Percentiles rank a stretch among this genome's conserved stretches.
These are phyloP conservation scores for Drosophila sp. DNA, from an alignment of 1,140 invertebrate genomes.

Conservation along the genomic window DNA sequence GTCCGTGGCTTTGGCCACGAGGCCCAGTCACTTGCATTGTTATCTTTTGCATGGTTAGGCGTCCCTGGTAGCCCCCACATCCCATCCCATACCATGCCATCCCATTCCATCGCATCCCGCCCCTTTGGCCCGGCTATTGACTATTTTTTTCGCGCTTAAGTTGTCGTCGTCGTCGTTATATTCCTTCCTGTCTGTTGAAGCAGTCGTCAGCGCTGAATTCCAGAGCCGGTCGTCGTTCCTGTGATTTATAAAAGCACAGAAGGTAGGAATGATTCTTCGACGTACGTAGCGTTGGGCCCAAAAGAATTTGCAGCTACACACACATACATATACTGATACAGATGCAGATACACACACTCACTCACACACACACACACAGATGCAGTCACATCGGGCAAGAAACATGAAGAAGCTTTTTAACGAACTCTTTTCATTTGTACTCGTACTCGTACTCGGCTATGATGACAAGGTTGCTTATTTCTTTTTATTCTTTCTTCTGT, in stretches of 20 bases:
- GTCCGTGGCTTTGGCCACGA: conserved; percentile 44
- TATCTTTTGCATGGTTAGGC: conserved; percentile 55
- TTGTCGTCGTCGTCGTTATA: conserved; percentile 76
- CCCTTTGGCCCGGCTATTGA: conserved; percentile 55
- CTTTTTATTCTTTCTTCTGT: conserved; percentile 32
- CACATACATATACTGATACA: conserved; percentile 16
- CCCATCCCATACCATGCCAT: too few species aligned
- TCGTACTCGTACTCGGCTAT: conserved; percentile 59
- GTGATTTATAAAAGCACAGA: conserved; percentile 80
- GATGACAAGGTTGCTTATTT: conserved; percentile 69
- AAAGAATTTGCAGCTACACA: conserved; percentile 76
- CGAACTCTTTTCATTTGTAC: conserved; percentile 83
- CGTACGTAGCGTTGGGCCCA: conserved; percentile 56
- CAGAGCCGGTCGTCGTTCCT: conserved; percentile 68
- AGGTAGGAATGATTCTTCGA: conserved; percentile 78
- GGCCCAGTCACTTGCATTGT: conserved; percentile 64
- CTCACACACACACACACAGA: conserved; percentile 12
- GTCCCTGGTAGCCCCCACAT: not conserved
- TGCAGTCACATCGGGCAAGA: conserved; percentile 43
- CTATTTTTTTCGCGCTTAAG: conserved; percentile 80
- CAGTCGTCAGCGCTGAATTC: conserved; percentile 60
- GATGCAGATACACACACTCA: conserved; percentile 22
- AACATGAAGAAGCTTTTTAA: conserved; percentile 83
- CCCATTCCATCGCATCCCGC: not conserved
- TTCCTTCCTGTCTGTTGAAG: conserved; percentile 78